phyloP scores from a whole-genome alignment of 2,797 vertebrate species.

The Lutjanus argentimaculatus region DNA sequence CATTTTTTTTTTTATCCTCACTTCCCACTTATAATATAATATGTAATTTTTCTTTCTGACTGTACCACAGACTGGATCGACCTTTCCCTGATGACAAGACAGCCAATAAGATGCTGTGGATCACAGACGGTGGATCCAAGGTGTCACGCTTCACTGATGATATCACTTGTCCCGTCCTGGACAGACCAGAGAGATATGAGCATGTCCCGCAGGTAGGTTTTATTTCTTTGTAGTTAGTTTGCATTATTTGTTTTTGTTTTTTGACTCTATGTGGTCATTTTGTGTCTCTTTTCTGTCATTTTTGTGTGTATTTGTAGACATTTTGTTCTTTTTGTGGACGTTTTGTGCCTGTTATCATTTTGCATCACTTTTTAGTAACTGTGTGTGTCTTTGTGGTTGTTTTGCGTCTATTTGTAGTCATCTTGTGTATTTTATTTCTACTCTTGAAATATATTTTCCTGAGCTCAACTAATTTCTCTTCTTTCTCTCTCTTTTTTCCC shows the following conservation, averaged over 20 bases:
- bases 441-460: background rate
- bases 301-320: no score
- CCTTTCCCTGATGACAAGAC: slow-evolving; percentile 76
- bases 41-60: background rate
- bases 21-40: no score
- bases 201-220: slow-evolving; percentile 68
- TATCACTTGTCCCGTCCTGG: slow-evolving; percentile 71
- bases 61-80: slow-evolving; percentile 61
- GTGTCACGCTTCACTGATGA: slow-evolving; percentile 73
- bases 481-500: background rate
- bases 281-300: no score
- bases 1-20: no score
- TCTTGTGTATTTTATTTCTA: background rate
- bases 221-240: no score
- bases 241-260: no score
- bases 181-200: slow-evolving; percentile 75
- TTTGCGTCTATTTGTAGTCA: no score
- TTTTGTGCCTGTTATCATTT: no score
- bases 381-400: no score
- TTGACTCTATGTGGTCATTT: no score
- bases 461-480: background rate
- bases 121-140: slow-evolving; percentile 67
- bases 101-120: slow-evolving; percentile 78
- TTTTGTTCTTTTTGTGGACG: no score
- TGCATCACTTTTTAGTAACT: no score